These are phyloP conservation scores for Eulithis testata DNA, from an alignment of 2,888 invertebrate species.

Conservation along the genomic window DNA sequence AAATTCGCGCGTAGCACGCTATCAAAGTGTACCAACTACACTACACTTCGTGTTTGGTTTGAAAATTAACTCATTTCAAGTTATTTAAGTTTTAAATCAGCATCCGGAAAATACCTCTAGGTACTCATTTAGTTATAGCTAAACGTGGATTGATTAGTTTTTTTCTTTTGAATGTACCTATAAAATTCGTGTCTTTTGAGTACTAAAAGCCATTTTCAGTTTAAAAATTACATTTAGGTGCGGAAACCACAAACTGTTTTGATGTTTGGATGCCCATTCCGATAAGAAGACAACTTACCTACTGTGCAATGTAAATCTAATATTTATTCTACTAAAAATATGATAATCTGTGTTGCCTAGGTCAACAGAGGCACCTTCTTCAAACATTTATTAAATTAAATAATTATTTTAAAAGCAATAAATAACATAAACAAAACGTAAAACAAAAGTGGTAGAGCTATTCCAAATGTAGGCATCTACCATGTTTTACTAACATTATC, in stretches of 20 bases:
- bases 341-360: constrained; percentile 39
- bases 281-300: not conserved
- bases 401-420: constrained; percentile 17
- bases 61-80: not conserved
- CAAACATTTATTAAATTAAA: constrained; percentile 23
- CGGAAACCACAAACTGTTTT: constrained; percentile 11
- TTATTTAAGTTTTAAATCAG: not conserved
- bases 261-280: constrained; percentile 4
- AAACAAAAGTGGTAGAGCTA: constrained; percentile 16
- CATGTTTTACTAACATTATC: constrained; percentile 14
- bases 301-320: constrained; percentile 18
- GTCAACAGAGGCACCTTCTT: constrained; percentile 46
- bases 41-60: not conserved
- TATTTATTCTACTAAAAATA: constrained; percentile 25
- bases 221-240: not conserved
- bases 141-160: too few relatives aligned
- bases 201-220: not conserved
- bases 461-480: constrained; percentile 4
- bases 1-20: constrained; percentile 65
- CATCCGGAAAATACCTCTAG: not conserved
- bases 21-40: constrained; percentile 39
- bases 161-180: too few relatives aligned
- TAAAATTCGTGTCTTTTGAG: not conserved
- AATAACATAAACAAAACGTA: constrained; percentile 14
- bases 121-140: too few relatives aligned